Percentiles rank a stretch among this genome's conserved stretches.
Evolutionary conservation across 1,140 invertebrate species (phyloP).

Genomic region (Drosophila burlai): DNA sequence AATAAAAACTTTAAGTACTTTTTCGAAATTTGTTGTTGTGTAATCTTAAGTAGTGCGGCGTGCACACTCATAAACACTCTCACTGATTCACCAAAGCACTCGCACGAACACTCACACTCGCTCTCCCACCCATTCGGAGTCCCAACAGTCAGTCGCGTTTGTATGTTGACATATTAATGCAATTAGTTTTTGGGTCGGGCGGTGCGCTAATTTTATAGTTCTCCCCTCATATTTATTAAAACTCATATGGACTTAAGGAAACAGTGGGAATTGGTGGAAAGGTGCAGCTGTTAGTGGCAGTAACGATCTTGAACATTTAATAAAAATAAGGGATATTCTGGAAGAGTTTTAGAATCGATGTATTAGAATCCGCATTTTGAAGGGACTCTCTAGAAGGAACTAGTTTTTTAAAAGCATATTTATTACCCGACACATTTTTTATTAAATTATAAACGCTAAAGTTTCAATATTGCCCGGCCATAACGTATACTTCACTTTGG

Average conservation of each 20-base stretch:
- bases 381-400: neutral
- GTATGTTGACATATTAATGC: conserved; percentile 83
- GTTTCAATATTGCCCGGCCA: conserved; percentile 2
- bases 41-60: conserved; percentile 81
- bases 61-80: conserved; percentile 70
- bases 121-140: conserved; percentile 7
- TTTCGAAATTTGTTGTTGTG: conserved; percentile 81
- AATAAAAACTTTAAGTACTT: conserved; percentile 84
- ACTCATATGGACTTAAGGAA: conserved; percentile 35
- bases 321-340: neutral
- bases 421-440: neutral
- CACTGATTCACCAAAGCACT: conserved; percentile 62
- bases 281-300: conserved; percentile 6
- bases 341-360: too few relatives aligned
- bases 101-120: conserved; percentile 33
- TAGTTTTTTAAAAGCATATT: neutral
- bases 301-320: neutral
- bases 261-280: neutral
- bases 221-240: conserved; percentile 23
- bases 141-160: conserved; percentile 27
- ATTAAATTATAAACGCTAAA: conserved; percentile 11
- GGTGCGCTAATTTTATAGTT: conserved; percentile 75
- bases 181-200: conserved; percentile 69
- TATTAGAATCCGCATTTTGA: neutral
- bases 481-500: neutral